Base-by-base conservation (phyloP, 23 tunicate species). In the Corella eumyota region DNA sequence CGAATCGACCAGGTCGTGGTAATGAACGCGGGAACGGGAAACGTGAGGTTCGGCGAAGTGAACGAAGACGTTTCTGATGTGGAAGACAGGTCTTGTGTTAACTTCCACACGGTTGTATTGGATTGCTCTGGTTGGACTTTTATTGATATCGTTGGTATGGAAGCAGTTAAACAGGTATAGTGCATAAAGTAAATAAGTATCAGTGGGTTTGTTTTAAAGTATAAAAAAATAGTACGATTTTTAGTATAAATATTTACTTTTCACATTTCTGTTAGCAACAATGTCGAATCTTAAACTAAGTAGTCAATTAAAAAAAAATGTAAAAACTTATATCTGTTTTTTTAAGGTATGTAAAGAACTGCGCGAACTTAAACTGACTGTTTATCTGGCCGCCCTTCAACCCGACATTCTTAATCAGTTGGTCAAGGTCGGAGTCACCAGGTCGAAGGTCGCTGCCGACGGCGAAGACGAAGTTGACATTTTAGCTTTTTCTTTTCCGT, bases 101-200 rank as follows among this genome's bases (percentile, higher is more conserved):
- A 23, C 45, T 79, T 79, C 60, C 88, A 79, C 45, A 70, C 88
- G 67, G 46, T 86, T 37, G 50, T 86, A 1, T 72, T 88, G 66
- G 95, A 86, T 52, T 86, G 95, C 52, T 50, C 80, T 20, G 61
- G 77, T 7, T 86, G 95, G 95, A 77, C 66, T 23, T 71, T 77
- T 56, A 86, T 86, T 24, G 95, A 86, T 45, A 54, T 64, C 3
- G 77, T 86, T 76, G 95, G 95, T 11, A 53, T 86, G 69, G 82
- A 69, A 3, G 22, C 66, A n/a, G 4, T 86, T 27, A 31, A 65
- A 31, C 80, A 77, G 71, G 95, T 77, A 0, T 27, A 72, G 27
- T n/a, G n/a, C n/a, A n/a, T n/a, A n/a, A n/a, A n/a, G n/a, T n/a
- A n/a, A n/a, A n/a, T n/a, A n/a, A n/a, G n/a, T 24, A 17, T 20